phyloP scores from a whole-genome alignment of 2,888 invertebrate species.

The Drosophila monieri region DNA sequence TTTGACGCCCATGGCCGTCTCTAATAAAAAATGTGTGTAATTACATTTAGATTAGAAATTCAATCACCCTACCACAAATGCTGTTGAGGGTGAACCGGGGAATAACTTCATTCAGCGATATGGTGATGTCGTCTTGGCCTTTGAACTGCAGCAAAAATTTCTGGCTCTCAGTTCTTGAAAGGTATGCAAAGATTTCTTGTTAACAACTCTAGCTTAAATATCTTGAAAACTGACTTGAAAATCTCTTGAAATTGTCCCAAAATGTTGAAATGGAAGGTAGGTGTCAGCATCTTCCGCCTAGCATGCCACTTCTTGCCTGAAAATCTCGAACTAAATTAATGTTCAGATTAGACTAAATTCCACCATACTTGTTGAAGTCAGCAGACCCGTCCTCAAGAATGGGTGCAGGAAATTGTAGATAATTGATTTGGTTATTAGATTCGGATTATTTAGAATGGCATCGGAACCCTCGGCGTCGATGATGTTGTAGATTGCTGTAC shows the following conservation, averaged over 20 bases:
- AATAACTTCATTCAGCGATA: slow-evolving; percentile 71
- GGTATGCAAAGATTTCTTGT: neutral
- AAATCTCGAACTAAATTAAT: neutral
- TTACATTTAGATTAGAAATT: neutral
- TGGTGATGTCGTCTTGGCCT: slow-evolving; percentile 32
- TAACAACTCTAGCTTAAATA: neutral
- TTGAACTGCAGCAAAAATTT: slow-evolving; percentile 68
- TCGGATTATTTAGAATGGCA: slow-evolving; percentile 68
- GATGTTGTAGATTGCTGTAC: slow-evolving; percentile 60
- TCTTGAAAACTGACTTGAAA: slow-evolving; percentile 63
- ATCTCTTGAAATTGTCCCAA: slow-evolving; percentile 75
- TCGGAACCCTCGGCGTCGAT: slow-evolving; percentile 74
- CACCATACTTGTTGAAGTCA: slow-evolving; percentile 68
- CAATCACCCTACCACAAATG: slow-evolving; percentile 67
- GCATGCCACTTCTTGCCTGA: slow-evolving; percentile 78
- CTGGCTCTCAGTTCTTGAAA: slow-evolving; percentile 70
- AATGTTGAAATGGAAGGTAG: slow-evolving; percentile 81
- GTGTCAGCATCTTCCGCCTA: slow-evolving; percentile 77
- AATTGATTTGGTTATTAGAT: slow-evolving; percentile 68
- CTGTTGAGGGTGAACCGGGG: slow-evolving; percentile 78
- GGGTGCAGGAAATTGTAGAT: slow-evolving; percentile 72
- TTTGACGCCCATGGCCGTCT: slow-evolving; percentile 78
- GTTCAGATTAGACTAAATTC: neutral
- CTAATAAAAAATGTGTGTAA: slow-evolving; percentile 40
- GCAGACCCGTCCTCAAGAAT: slow-evolving; percentile 69